Evolutionary conservation across 2,888 invertebrate genomes (phyloP), one percentile per base, ranked within the genome.

Genomic region (Tyria jacobaeae): DNA sequence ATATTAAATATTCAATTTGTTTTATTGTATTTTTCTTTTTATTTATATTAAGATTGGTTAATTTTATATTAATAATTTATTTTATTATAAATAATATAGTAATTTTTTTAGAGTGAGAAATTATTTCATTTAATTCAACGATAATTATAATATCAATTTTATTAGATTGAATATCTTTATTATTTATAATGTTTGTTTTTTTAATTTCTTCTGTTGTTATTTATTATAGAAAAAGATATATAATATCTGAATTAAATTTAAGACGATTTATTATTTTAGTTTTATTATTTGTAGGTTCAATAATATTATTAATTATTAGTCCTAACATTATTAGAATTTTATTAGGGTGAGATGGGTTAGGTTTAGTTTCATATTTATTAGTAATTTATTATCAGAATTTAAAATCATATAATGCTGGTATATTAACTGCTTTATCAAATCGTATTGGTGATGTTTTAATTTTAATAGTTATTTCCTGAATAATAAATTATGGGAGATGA

Each of bases 331-430:
- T 96, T 91, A 95, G 95, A 86, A 95, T 96, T 94, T 94, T 96
- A 86, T 92, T 96, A 84, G 96, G 96, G 0, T 96, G 96, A 70
- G 96, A 96, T 95, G 96, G 96, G 0, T 94, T 97, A 86, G 96
- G 96, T 0, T 91, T 97, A 84, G 83, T 89, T 80, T 97, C 96
- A 82, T 97, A 96, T 95, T 95, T 95, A 94, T 95, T 96, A 88
- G 95, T 96, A 0, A 95, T 96, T 94, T 96, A 95, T 92, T 96
- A 96, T 90, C 95, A 96, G 88, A 96, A 96, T 94, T 83, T 94
- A 60, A 95, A 95, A 66, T 96, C 96, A 78, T 95, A 92, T 94
- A 95, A 95, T 94, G 95, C 96, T 1, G 96, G 96, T 0, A 96
- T 96, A 90, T 92, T 96, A 82, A 97, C 97, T 17, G 95, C 95